Evolutionary conservation across 2,888 invertebrate species (phyloP).

Genomic region (Phaonia tiefii): DNA sequence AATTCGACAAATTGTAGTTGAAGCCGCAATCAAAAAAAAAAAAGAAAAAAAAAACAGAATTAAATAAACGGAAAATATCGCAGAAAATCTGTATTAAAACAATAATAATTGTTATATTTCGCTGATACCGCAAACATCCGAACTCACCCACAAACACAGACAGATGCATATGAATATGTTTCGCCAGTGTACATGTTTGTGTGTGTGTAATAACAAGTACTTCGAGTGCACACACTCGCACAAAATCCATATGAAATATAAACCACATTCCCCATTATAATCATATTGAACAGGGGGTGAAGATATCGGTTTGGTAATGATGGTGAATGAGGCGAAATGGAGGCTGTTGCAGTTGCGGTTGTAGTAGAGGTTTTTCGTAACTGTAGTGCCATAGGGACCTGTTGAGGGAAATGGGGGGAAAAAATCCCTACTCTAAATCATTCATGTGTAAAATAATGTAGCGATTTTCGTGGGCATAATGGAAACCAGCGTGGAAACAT

Average conservation of each 20-base stretch:
- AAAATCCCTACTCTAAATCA: constrained; percentile 56
- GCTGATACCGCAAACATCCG: constrained; percentile 52
- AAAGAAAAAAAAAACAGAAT: constrained; percentile 4
- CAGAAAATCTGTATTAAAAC: constrained; percentile 61
- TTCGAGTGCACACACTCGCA: too few relatives aligned
- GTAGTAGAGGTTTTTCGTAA: not conserved
- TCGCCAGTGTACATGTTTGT: not conserved
- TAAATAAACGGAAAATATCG: not conserved
- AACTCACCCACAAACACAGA: not conserved
- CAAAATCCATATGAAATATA: too few relatives aligned
- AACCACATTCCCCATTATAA: not conserved
- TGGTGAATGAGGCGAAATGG: too few relatives aligned
- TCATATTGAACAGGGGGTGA: constrained; percentile 4
- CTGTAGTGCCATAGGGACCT: constrained; percentile 8
- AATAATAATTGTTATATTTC: constrained; percentile 60
- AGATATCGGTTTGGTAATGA: not conserved
- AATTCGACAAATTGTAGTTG: constrained; percentile 8
- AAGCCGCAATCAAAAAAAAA: not conserved
- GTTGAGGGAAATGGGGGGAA: constrained; percentile 1
- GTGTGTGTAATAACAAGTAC: too few relatives aligned
- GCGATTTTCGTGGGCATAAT: too few relatives aligned
- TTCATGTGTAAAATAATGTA: constrained; percentile 65
- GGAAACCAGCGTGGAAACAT: too few relatives aligned
- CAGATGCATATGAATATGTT: not conserved
- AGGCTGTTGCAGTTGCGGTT: not conserved